Evolutionary conservation across 2,888 invertebrate species (phyloP), one percentile per base, ranked within the genome.

Genomic region (Microctonus brassicae): DNA sequence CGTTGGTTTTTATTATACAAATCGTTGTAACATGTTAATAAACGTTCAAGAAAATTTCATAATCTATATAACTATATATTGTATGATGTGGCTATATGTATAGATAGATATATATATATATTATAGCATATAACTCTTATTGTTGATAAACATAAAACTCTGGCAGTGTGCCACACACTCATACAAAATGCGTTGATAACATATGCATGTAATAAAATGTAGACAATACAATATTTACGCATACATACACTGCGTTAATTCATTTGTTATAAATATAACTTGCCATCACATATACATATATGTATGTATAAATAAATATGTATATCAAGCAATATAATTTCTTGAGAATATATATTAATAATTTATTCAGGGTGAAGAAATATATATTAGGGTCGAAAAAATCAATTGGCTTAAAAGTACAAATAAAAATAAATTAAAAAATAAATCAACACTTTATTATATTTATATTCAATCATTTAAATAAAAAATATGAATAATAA

Each of bases 101-200:
- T n/a, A n/a, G 2, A 42, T 47, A 17, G 20, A 20, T 17, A 6
- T 22, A 13, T 24, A 17, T 42, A 24, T 62, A 62, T 26, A 26
- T 57, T 20, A 47, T 17, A 5, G 20, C 26, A 69, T 55, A 66
- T 39, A 75, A 75, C 75, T 75, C 77, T 76, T 71, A 69, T 55
- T 73, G 78, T 77, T 78, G 80, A 81, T 77, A 81, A 78, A 80
- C 80, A 78, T 75, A 70, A 73, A 79, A 47, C 67, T 69, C 72
- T 80, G 82, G 80, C 81, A 73, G 33, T 39, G 47, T 73, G 82
- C 82, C 82, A 80, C 66, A 20, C 58, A 61, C 52, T 36, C 60
- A 63, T 52, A 65, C 58, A 29, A 34, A 60, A 62, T 62, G 11
- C 62, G 42, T 62, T 39, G n/a, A 39, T n/a, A n/a, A 47, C 42